Evolutionary conservation across 2,113 vertebrate species (phyloP).

Genomic region (Acrocephalus arundinaceus): DNA sequence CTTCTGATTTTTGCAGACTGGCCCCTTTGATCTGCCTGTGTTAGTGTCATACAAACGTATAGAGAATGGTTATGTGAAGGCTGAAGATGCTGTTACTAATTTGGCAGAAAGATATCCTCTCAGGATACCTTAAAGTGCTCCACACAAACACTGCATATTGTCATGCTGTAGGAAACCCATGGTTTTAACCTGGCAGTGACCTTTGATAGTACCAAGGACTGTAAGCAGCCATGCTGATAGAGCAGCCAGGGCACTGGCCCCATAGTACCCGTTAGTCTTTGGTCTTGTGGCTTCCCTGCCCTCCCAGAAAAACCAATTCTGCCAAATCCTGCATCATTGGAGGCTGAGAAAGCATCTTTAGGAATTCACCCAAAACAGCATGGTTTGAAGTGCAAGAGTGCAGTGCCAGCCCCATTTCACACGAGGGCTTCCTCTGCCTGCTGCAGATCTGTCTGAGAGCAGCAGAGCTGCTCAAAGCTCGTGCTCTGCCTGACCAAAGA

Average conservation of each 20-base stretch:
- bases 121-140: constrained; percentile 76
- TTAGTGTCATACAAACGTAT: constrained; percentile 79
- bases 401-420: background rate
- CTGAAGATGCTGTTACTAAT: constrained; percentile 66
- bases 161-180: background rate
- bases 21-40: constrained; percentile 73
- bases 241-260: constrained; percentile 17
- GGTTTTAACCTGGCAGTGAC: constrained; percentile 36
- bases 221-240: constrained; percentile 7
- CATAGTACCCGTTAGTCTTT: background rate
- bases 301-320: background rate
- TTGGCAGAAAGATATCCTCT: constrained; percentile 72
- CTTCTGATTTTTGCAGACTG: constrained; percentile 74
- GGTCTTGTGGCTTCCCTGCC: background rate
- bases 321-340: background rate
- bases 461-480: constrained; percentile 33
- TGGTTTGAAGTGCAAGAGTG: background rate
- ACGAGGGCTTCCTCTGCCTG: background rate
- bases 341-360: background rate
- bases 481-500: constrained; percentile 71
- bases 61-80: constrained; percentile 72
- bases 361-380: background rate
- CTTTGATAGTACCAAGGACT: constrained; percentile 15
- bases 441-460: background rate
- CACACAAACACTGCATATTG: background rate